Base-by-base conservation (phyloP, 2,797 vertebrate genomes). In the Gymnoscopelus microlampas region DNA sequence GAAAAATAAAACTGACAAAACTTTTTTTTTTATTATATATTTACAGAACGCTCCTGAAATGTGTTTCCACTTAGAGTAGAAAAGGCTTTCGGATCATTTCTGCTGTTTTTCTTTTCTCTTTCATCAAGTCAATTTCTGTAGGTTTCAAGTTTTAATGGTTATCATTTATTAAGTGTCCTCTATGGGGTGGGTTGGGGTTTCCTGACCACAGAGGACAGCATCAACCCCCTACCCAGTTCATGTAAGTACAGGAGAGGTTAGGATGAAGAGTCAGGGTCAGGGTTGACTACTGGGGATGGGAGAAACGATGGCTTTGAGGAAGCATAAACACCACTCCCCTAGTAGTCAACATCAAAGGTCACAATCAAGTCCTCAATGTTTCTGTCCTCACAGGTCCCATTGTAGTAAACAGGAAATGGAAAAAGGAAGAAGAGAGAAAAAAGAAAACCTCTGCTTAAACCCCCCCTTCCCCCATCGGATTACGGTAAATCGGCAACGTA, bases 41-140 rank as follows among this genome's bases (percentile, higher is more conserved):
- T 90, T 94, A 94, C 92, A 94, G 93, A 94, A 94, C 51, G 84
- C 88, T 92, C 93, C 93, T 92, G 92, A 94, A 94, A 93, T 87
- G 71, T 85, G 87, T 93, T 93, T 94, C 92, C 92, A 93, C 92
- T 91, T 87, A 48, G 64, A 91, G 93, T 85, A 92, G 92, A 93
- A 94, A 95, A 94, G 92, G 90, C 92, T 94, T 92, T 89, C 89
- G 79, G 93, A 92, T 91, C 87, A 91, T 90, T 91, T 92, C 91
- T 93, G 92, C 75, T 68, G 50, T 73, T 79, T 7, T 77, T n/a
- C 11, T 26, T 71, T 35, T 12, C 60, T 54, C 49, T 29, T 86
- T 88, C 78, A 90, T 92, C 89, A 91, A 91, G 92, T 92, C 85
- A 81, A 91, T 92, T 91, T 92, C 80, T 91, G 84, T 88, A 85